Base-by-base conservation (phyloP, 2,888 invertebrate genomes). In the Papilio gigon region DNA sequence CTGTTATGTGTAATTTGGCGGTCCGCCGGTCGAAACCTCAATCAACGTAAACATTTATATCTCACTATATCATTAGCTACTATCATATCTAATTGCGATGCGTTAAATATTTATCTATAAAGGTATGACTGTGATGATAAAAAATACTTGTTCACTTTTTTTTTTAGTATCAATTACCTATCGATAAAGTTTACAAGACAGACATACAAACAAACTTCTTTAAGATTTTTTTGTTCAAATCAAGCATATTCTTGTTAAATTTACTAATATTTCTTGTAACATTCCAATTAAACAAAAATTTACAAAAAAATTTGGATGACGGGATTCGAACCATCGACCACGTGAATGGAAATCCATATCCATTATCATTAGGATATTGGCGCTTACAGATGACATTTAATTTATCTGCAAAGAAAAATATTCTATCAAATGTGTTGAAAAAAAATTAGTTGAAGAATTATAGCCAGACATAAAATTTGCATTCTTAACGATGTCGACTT, bases 1-100 rank as follows among this genome's bases (percentile, higher is more conserved):
- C 87, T 89, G 90, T 90, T 90, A 89, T 92, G 92, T 91, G 91
- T 92, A 90, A 89, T 91, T 92, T 91, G 88, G 89, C 91, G 92
- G 91, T 92, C 91, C 90, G 83, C 80, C 84, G 87, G 89, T 90
- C 88, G 84, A 84, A 82, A 80, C 81, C 80, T 42, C 14, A 14
- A 20, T 14, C 12, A 42, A 22, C 11, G n/a, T 59, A 58, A 35
- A 58, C 11, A 30, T 58, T 35, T 59, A 35, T 59, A 35, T 35
- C 4, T 47, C 11, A 22, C 20, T 47, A 42, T 42, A 42, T 47
- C 22, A 22, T 22, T 12, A 47, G 4, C 20, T 12, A 22, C 22
- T 9, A 44, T 47, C 20, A 22, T 8, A 22, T 17, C 3, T 42
- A 11, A 22, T 20, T 47, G 22, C 47, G 47, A 47, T 47, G 47